Evolutionary conservation across 2,888 invertebrate genomes (phyloP).

Genomic region (Eupeodes latifasciatus): DNA sequence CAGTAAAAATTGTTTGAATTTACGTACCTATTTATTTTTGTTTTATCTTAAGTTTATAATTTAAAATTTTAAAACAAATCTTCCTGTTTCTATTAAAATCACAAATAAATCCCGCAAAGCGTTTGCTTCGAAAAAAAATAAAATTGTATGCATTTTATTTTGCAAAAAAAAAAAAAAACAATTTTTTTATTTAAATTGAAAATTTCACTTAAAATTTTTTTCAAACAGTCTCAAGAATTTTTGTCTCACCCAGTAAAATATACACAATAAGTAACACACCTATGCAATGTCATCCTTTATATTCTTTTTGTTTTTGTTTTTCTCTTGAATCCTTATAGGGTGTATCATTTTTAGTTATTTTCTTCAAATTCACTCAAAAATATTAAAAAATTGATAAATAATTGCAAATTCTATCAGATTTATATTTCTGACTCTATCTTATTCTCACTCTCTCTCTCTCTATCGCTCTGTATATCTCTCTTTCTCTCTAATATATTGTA

Average conservation of each 20-base stretch:
- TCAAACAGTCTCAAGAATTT: conserved; percentile 67
- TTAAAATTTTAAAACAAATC: not conserved
- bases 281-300: conserved; percentile 37
- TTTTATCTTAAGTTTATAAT: not conserved
- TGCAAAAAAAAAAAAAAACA: conserved; percentile 19
- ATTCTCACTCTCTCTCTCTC: not conserved
- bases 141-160: conserved; percentile 35
- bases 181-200: conserved; percentile 27
- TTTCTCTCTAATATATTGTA: not conserved
- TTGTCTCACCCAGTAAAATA: conserved; percentile 59
- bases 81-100: not conserved
- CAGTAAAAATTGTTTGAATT: conserved; percentile 30
- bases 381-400: not conserved
- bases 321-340: not conserved
- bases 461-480: not conserved
- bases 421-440: conserved; percentile 4
- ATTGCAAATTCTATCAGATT: conserved; percentile 14
- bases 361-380: conserved; percentile 15
- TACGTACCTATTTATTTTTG: not conserved
- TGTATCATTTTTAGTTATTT: not conserved
- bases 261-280: conserved; percentile 62
- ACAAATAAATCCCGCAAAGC: conserved; percentile 22
- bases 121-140: conserved; percentile 12
- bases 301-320: conserved; percentile 25
- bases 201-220: conserved; percentile 62